Evolutionary conservation across 2,113 vertebrate genomes (phyloP).

Genomic region (Poecile atricapillus): DNA sequence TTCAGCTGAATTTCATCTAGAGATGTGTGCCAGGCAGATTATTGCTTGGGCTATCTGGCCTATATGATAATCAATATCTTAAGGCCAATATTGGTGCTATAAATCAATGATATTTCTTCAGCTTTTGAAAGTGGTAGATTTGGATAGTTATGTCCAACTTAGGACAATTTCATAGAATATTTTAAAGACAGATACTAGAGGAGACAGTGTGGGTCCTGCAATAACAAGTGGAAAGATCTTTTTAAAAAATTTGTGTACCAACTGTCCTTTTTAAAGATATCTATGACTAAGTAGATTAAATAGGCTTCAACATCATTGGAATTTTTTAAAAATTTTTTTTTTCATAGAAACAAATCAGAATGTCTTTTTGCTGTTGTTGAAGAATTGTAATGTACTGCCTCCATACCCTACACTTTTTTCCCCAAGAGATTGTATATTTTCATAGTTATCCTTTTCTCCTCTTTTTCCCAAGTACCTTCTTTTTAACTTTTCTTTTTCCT

Average conservation of each 20-base stretch:
- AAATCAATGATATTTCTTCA: background rate
- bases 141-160: background rate
- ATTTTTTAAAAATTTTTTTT: background rate
- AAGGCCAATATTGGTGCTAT: background rate
- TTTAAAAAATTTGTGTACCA: accelerated
- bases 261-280: background rate
- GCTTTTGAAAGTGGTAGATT: background rate
- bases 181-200: background rate
- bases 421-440: background rate
- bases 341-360: background rate
- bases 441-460: background rate
- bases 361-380: background rate
- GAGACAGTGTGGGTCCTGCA: background rate
- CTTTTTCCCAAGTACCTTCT: background rate
- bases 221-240: background rate
- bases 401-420: background rate
- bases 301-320: background rate
- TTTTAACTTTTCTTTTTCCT: background rate
- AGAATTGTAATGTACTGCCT: background rate
- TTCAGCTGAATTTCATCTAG: background rate
- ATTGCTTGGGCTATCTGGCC: background rate
- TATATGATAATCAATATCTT: background rate
- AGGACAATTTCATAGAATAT: background rate
- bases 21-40: background rate
- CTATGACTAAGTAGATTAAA: background rate